Evolutionary conservation across 2,888 invertebrate genomes (phyloP), one percentile per base, ranked within the genome.

Genomic region (Chrysolina americana): DNA sequence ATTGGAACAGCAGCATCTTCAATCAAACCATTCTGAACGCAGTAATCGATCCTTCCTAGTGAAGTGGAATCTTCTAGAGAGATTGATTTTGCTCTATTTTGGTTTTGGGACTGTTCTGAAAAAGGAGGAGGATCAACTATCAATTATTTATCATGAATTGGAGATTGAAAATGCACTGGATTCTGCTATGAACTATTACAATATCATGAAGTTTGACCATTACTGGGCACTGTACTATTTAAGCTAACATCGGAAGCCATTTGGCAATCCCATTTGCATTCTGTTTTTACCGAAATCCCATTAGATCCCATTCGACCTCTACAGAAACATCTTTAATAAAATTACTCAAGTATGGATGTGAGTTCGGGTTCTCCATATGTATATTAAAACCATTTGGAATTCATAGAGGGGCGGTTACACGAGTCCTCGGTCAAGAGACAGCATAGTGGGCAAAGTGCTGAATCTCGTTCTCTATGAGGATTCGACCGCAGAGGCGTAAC

Each of bases 391-490:
- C 80, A 79, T 79, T 81, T 79, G 44, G 73, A 73, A 78, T 81
- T 80, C 78, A 77, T 79, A 79, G 70, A 76, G 71, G 71, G 73
- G 68, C 77, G 80, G 81, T 82, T 83, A 82, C 81, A 59, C 8
- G 59, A 59, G 59, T 36, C 23, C 59, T 65, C 65, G 50, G 81
- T 80, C 79, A 78, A 76, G 73, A 79, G 78, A 73, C 70, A 75
- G 77, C 71, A 70, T 77, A 78, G 50, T 48, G 8, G 59, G 36
- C 59, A 59, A 59, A 59, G 59, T 59, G 59, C 17, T 59, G 59
- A 59, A 59, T 59, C 59, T 36, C 59, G 59, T 59, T 59, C 28
- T 17, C 36, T 15, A 15, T 59, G 36, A 59, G n/a, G 28, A 59
- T 59, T n/a, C 36, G 2, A n/a, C 36, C n/a, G 2, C 59, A 59